These are phyloP conservation scores for Alectura lathami DNA, from an alignment of 2,113 vertebrate species.

Conservation along the genomic window DNA sequence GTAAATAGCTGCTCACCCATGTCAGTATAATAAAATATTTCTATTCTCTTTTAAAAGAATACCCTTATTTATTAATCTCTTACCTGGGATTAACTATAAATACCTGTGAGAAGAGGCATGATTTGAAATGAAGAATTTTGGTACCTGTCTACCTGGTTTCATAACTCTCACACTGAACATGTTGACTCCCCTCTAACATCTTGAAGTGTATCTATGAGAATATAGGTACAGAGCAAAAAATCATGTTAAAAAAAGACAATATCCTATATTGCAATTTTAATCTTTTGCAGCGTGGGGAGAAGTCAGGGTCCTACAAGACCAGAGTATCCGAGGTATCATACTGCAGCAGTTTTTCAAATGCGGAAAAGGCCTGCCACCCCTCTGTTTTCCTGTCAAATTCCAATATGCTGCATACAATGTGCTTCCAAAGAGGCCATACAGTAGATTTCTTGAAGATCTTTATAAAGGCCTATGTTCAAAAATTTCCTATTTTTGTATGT, in stretches of 20 bases:
- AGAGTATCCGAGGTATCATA: neutral
- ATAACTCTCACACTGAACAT: neutral
- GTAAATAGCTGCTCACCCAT: neutral
- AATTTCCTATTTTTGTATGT: neutral
- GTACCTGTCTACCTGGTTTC: neutral
- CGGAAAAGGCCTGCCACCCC: accelerated
- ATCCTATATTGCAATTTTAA: neutral
- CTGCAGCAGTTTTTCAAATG: neutral
- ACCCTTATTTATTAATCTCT: neutral
- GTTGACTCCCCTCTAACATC: neutral
- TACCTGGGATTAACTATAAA: neutral
- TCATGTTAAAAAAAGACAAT: neutral
- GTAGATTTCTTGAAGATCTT: neutral
- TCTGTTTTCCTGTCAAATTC: neutral
- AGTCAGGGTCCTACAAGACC: neutral
- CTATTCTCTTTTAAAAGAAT: neutral
- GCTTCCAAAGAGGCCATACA: neutral
- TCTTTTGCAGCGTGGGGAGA: neutral
- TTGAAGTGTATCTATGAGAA: neutral
- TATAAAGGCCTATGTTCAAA: neutral
- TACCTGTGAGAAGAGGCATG: neutral
- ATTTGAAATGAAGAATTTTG: neutral
- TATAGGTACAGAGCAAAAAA: neutral
- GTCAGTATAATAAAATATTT: neutral
- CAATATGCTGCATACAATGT: neutral